Percentiles rank a stretch among this genome's conserved stretches.
phyloP scores from a whole-genome alignment of 2,888 invertebrate genomes.

The Cheilosia vernalis region DNA sequence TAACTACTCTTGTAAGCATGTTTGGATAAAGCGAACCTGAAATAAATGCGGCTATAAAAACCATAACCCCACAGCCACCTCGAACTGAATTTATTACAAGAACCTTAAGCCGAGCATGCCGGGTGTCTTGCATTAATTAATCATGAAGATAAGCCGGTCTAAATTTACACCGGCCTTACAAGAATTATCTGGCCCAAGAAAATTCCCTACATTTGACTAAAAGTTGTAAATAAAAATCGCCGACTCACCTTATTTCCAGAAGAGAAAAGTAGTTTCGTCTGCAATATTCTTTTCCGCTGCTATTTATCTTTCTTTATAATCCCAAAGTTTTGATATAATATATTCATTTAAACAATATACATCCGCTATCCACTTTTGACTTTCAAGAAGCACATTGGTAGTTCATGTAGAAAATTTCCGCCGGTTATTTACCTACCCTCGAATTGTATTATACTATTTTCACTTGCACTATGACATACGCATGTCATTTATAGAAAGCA shows the following conservation, averaged over 20 bases:
- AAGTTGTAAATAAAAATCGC: not conserved
- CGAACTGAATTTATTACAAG: no score
- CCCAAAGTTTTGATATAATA: conserved; percentile 61
- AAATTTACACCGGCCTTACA: no score
- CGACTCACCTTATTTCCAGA: conserved; percentile 12
- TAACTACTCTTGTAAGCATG: no score
- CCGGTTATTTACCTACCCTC: conserved; percentile 12
- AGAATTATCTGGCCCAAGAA: no score
- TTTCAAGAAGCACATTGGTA: conserved; percentile 43
- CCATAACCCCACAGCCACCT: no score
- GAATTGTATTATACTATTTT: conserved; percentile 12
- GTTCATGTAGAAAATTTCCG: conserved; percentile 22
- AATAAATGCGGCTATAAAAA: no score
- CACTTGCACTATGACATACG: conserved; percentile 65
- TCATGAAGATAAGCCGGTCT: no score
- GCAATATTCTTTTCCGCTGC: conserved; percentile 7
- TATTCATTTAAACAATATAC: not conserved
- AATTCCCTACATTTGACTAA: no score
- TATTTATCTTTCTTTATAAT: conserved; percentile 49
- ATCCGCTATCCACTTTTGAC: conserved; percentile 62
- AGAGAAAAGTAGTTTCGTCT: conserved; percentile 1
- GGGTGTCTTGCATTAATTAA: no score
- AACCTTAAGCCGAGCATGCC: no score
- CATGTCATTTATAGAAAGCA: conserved; percentile 49
- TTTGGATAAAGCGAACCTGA: no score